Base-by-base conservation (phyloP, 2,888 invertebrate species). In the Caradrina clavipalpis region DNA sequence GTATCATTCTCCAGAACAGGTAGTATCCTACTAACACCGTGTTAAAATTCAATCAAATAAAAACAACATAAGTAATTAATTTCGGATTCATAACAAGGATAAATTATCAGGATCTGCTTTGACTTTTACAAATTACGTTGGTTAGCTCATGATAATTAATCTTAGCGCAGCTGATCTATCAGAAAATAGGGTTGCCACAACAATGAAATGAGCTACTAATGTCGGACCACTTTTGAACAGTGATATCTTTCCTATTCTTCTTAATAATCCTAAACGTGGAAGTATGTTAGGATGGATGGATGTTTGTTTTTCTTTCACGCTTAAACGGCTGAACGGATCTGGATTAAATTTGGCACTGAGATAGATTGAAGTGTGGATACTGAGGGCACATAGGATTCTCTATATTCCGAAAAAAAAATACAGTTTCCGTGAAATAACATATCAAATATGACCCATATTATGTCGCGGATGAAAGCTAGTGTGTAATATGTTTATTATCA, bases 61-160 rank as follows among this genome's bases (percentile, higher is more conserved):
- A 67, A 39, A 26, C 21, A 53, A 39, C 39, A 53, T 15, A 39
- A 39, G 39, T 39, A 69, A 69, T 69, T 39, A 54, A 69, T 69
- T 59, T 47, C 59, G 13, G 19, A 69, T 47, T 69, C 26, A n/a
- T 47, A 69, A 69, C 59, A 10, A 69, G 53, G 35, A 69, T 69
- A 26, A 54, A 59, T 69, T 19, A 59, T 39, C 39, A 17, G 69
- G 35, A 35, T 59, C 53, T 47, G 53, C n/a, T 26, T 59, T 69
- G 69, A 69, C 60, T 69, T 31, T 60, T 39, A 69, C 59, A 69
- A 69, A 70, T 69, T 70, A 60, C 60, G 0, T 54, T 47, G 70
- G 53, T 49, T 59, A 60, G 54, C 54, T 69, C 31, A 54, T 54
- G 47, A 69, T 60, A 70, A 69, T 69, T 70, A 49, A 70, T 69